A percentile compares a stretch with the other conserved stretches of the same genome.
phyloP scores from a whole-genome alignment of 1,140 invertebrate genomes.

The Ceratina australensis region DNA sequence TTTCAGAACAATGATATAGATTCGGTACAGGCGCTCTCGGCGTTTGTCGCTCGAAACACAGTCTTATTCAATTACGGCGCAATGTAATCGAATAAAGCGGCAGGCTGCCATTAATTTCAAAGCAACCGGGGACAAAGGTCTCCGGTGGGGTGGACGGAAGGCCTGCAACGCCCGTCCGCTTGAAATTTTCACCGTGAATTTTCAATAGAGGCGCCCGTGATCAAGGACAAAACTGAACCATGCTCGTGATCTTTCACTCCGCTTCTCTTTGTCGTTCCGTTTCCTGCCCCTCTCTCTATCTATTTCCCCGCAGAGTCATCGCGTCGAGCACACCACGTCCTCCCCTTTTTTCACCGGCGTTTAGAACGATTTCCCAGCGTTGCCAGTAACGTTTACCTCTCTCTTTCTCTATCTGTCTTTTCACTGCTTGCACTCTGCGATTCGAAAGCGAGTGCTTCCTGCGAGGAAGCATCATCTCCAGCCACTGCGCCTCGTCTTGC shows the following conservation, averaged over 20 bases:
- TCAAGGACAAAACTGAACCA: slow-evolving; percentile 44
- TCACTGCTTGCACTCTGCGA: slow-evolving; percentile 21
- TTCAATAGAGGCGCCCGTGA: slow-evolving; percentile 38
- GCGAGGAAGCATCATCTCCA: slow-evolving; percentile 48
- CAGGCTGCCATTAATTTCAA: slow-evolving; percentile 32
- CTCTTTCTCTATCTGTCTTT: not conserved
- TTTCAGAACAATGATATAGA: no score
- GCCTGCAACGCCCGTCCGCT: not conserved
- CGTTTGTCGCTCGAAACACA: not conserved
- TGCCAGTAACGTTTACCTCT: not conserved
- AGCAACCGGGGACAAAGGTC: slow-evolving; percentile 24
- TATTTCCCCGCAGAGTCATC: slow-evolving; percentile 42
- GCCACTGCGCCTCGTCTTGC: not conserved
- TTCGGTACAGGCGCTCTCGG: not conserved
- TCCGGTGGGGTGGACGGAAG: not conserved
- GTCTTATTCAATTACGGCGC: slow-evolving; percentile 27
- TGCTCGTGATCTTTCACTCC: slow-evolving; percentile 10
- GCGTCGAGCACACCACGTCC: not conserved
- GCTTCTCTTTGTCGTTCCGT: slow-evolving; percentile 1
- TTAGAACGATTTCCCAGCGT: slow-evolving; percentile 17
- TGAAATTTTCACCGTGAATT: slow-evolving; percentile 46
- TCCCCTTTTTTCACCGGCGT: not conserved
- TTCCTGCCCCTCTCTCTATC: slow-evolving; percentile 13
- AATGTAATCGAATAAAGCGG: slow-evolving; percentile 32
- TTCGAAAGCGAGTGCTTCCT: slow-evolving; percentile 63